phyloP scores from a whole-genome alignment of 2,888 invertebrate species.

The Cephus pulcher region DNA sequence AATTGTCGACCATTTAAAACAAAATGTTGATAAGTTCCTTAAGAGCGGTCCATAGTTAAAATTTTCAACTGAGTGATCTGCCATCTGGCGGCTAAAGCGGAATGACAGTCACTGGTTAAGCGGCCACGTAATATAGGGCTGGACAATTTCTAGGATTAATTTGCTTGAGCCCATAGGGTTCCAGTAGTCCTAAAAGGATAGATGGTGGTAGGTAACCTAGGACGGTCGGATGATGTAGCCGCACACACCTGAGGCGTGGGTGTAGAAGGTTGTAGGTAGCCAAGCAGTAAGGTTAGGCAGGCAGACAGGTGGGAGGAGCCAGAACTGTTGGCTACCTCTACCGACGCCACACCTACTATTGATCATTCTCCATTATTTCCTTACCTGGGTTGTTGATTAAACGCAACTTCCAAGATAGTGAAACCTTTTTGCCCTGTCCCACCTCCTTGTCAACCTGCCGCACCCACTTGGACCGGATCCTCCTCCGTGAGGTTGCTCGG shows the following conservation, averaged over 20 bases:
- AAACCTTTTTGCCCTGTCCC: background rate
- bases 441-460: background rate
- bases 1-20: too few relatives aligned
- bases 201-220: background rate
- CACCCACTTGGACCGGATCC: background rate
- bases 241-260: slow-evolving; percentile 9
- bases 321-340: slow-evolving; percentile 22
- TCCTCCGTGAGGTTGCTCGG: too few relatives aligned
- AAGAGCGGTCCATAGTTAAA: too few relatives aligned
- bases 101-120: too few relatives aligned
- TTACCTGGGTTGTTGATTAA: slow-evolving; percentile 26
- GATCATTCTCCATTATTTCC: slow-evolving; percentile 31
- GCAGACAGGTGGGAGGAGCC: slow-evolving; percentile 51
- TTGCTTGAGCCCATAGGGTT: background rate
- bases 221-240: background rate
- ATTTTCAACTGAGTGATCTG: too few relatives aligned
- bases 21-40: too few relatives aligned
- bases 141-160: slow-evolving; percentile 6
- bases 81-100: too few relatives aligned
- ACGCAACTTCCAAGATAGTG: slow-evolving; percentile 1
- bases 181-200: too few relatives aligned
- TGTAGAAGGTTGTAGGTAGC: slow-evolving; percentile 3
- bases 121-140: background rate
- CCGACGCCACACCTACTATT: slow-evolving; percentile 46
- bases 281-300: slow-evolving; percentile 22